phyloP scores from a whole-genome alignment of 2,888 invertebrate genomes.

The Drosophila lutescens region DNA sequence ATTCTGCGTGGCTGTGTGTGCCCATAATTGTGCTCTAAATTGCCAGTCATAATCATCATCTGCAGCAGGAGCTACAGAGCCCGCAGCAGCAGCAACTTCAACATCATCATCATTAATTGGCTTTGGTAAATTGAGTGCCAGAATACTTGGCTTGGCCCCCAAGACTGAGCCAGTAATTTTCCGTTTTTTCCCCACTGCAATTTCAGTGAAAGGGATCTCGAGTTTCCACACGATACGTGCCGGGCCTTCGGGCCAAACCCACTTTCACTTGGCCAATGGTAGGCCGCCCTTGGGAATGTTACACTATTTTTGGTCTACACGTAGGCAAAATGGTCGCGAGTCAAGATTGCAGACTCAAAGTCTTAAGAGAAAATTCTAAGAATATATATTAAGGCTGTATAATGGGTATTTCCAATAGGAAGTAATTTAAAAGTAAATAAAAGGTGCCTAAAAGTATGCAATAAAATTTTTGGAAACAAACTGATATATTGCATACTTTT shows the following conservation, averaged over 20 bases:
- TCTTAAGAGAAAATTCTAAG: too few species aligned
- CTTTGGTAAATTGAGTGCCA: constrained; percentile 67
- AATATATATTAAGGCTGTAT: too few species aligned
- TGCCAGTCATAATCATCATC: constrained; percentile 63
- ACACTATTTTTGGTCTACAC: constrained; percentile 21
- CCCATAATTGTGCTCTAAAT: constrained; percentile 73
- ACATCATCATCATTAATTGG: constrained; percentile 46
- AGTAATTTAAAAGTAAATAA: too few species aligned
- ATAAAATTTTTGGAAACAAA: too few species aligned
- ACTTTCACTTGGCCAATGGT: constrained; percentile 34
- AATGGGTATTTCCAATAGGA: too few species aligned
- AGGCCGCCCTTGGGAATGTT: constrained; percentile 29
- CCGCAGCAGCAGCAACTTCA: constrained; percentile 33
- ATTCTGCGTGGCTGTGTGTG: constrained; percentile 16
- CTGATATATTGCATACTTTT: too few species aligned
- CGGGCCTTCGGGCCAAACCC: constrained; percentile 23
- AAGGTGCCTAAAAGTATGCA: too few species aligned
- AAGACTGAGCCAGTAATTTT: constrained; percentile 57
- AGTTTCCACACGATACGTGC: constrained; percentile 49
- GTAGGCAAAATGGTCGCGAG: neutral
- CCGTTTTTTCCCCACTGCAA: constrained; percentile 49
- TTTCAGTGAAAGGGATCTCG: constrained; percentile 54
- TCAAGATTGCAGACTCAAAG: neutral
- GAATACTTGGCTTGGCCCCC: constrained; percentile 8
- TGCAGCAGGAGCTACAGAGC: constrained; percentile 3